phyloP scores from a whole-genome alignment of 2,888 invertebrate species.

The Gandaritis pyraliata region DNA sequence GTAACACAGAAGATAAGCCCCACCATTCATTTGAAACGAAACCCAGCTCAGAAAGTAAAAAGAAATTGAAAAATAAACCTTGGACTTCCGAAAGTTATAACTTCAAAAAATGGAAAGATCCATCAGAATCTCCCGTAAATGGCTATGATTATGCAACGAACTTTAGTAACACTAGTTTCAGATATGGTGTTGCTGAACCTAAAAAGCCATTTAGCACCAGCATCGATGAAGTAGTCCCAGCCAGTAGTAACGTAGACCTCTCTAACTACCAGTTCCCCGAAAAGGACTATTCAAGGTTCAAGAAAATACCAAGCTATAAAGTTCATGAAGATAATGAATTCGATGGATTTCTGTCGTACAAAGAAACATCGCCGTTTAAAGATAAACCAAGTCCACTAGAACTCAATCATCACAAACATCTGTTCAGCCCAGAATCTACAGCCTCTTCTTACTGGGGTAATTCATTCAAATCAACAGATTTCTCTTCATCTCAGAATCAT shows the following conservation, averaged over 20 bases:
- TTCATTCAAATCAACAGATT: slow-evolving; percentile 62
- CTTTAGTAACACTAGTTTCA: slow-evolving; percentile 66
- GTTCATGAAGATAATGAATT: slow-evolving; percentile 58
- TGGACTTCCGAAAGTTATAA: slow-evolving; percentile 55
- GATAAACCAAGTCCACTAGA: slow-evolving; percentile 58
- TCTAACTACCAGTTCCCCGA: slow-evolving; percentile 63
- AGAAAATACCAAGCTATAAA: slow-evolving; percentile 60
- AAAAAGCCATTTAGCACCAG: slow-evolving; percentile 57
- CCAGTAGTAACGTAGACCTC: slow-evolving; percentile 68
- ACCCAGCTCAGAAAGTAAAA: slow-evolving; percentile 50
- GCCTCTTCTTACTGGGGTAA: slow-evolving; percentile 70
- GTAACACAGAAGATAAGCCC: slow-evolving; percentile 31
- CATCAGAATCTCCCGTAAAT: slow-evolving; percentile 47
- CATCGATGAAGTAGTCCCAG: slow-evolving; percentile 65
- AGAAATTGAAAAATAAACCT: slow-evolving; percentile 63
- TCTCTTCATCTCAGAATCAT: slow-evolving; percentile 58
- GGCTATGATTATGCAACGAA: slow-evolving; percentile 72
- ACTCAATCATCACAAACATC: slow-evolving; percentile 62
- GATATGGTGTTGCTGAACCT: slow-evolving; percentile 58
- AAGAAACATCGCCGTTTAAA: slow-evolving; percentile 50
- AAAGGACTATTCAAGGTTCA: slow-evolving; percentile 59
- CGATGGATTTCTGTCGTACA: slow-evolving; percentile 49
- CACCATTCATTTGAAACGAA: slow-evolving; percentile 29
- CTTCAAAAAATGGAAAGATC: slow-evolving; percentile 60
- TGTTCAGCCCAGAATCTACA: slow-evolving; percentile 58